Conservation (phyloP, 1,140 invertebrate species). For the Drosophila pachea region DNA sequence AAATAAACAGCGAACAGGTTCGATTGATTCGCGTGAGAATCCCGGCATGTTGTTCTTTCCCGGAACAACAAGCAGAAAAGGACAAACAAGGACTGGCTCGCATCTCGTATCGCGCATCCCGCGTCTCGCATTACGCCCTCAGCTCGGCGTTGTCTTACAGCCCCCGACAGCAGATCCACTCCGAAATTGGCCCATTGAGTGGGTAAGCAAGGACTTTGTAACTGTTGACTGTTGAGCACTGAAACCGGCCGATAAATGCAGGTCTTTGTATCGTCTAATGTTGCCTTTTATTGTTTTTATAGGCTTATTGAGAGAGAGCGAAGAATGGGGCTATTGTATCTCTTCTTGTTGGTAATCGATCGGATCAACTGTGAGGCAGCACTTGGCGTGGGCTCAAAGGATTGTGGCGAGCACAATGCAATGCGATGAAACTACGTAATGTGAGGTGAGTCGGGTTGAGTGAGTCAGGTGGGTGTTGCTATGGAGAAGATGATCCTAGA, state of each 20-base stretch:
- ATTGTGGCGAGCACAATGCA: too few relatives aligned
- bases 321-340: not conserved
- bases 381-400: not conserved
- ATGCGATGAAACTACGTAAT: too few relatives aligned
- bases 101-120: not conserved
- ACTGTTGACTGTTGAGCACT: conserved; percentile 42
- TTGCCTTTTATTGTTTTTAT: conserved; percentile 50
- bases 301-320: not conserved
- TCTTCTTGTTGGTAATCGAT: not conserved
- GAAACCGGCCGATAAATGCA: not conserved
- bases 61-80: conserved; percentile 17
- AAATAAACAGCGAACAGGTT: conserved; percentile 61
- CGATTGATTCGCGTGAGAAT: conserved; percentile 73
- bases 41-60: conserved; percentile 65
- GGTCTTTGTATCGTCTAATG: conserved; percentile 42
- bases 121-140: conserved; percentile 65
- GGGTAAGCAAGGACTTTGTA: conserved; percentile 43
- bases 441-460: too few relatives aligned
- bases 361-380: not conserved
- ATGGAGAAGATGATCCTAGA: too few relatives aligned
- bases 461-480: too few relatives aligned
- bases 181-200: conserved; percentile 51
- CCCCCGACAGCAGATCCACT: conserved; percentile 30
- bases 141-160: conserved; percentile 60
- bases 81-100: conserved; percentile 8